Percentiles rank a stretch among this genome's conserved stretches.
Conservation (phyloP, 2,888 invertebrate species). For the Frankliniella fusca region DNA sequence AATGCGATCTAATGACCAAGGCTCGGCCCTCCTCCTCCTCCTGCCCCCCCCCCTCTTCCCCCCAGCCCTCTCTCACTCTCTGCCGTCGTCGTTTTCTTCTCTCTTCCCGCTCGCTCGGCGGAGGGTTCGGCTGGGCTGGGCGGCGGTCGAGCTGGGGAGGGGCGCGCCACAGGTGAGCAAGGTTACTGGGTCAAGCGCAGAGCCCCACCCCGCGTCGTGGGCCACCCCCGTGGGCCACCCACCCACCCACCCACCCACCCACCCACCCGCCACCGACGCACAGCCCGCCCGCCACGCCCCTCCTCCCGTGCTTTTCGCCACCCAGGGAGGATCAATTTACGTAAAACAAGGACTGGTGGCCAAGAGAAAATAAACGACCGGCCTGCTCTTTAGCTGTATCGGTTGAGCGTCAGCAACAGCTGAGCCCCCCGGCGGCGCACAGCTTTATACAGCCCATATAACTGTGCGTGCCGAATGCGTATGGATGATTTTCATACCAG, state of each 20-base stretch:
- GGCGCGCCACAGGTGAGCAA: constrained; percentile 22
- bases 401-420: not conserved
- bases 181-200: constrained; percentile 20
- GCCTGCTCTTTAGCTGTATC: not conserved
- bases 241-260: not conserved
- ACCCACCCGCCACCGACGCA: not conserved
- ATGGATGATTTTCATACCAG: too few species aligned
- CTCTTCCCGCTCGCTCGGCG: too few species aligned
- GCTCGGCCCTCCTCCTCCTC: not conserved
- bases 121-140: not conserved
- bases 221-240: not conserved
- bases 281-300: not conserved
- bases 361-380: too few species aligned
- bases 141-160: not conserved
- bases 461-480: too few species aligned
- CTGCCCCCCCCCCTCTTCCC: not conserved
- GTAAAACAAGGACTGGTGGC: too few species aligned
- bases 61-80: too few species aligned
- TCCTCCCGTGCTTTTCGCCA: not conserved
- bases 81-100: too few species aligned
- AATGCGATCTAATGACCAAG: constrained; percentile 17
- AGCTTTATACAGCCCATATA: not conserved
- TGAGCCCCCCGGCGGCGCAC: not conserved
- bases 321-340: not conserved
- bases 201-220: not conserved